Percentiles rank a stretch among this genome's conserved stretches.
Evolutionary conservation across 2,888 invertebrate genomes (phyloP).

Genomic region (Scotopteryx bipunctaria): DNA sequence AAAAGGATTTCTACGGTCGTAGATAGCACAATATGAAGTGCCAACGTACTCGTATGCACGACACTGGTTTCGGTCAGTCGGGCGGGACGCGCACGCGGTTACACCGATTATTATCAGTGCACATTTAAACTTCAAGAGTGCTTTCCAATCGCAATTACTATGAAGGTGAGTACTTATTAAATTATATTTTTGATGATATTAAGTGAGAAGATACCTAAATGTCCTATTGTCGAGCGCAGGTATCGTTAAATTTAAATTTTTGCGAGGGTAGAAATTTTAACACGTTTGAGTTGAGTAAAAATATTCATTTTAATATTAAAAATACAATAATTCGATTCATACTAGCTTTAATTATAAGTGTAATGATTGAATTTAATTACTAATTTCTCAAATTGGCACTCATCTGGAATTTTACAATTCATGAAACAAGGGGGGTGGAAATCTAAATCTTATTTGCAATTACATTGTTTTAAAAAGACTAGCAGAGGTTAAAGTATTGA

Average conservation of each 20-base stretch:
- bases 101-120: constrained; percentile 13
- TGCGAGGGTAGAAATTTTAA: constrained; percentile 13
- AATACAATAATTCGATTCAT: too few relatives aligned
- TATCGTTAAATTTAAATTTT: background rate
- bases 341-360: too few relatives aligned
- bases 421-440: background rate
- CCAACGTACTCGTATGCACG: constrained; percentile 11
- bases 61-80: constrained; percentile 23
- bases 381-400: too few relatives aligned
- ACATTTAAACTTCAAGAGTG: constrained; percentile 9
- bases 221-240: background rate
- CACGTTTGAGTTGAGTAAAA: too few relatives aligned
- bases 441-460: too few relatives aligned
- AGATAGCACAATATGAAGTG: background rate
- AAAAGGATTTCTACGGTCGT: background rate
- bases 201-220: background rate
- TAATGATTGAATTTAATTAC: too few relatives aligned
- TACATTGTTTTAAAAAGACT: too few relatives aligned
- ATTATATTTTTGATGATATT: background rate
- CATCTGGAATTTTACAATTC: too few relatives aligned
- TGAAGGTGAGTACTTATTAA: constrained; percentile 34
- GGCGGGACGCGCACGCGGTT: constrained; percentile 6
- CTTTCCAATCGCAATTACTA: constrained; percentile 18
- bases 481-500: too few relatives aligned
- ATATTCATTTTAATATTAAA: too few relatives aligned